These are phyloP conservation scores for Antedon mediterranea DNA, from an alignment of 53 echinoderm and acorn worm genomes.

Conservation along the genomic window DNA sequence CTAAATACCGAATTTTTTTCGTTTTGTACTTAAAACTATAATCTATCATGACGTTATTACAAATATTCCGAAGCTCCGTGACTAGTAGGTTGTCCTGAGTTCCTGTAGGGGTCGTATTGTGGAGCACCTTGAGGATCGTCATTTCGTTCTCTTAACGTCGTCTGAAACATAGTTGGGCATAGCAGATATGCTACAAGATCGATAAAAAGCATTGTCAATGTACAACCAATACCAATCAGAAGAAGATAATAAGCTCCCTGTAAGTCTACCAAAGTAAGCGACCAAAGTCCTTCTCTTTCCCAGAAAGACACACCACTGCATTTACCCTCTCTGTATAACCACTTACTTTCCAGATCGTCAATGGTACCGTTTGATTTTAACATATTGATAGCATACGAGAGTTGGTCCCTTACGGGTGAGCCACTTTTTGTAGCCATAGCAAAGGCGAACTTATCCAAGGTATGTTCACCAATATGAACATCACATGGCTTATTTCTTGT, in stretches of 20 bases:
- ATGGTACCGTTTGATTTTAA: constrained; percentile 34
- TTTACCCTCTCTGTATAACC: constrained; percentile 34
- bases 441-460: neutral
- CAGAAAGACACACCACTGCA: constrained; percentile 39
- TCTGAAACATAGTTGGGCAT: neutral
- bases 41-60: no score
- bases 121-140: neutral
- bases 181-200: neutral
- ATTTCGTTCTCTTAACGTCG: neutral
- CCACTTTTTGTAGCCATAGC: constrained; percentile 70
- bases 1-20: no score
- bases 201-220: neutral
- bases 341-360: constrained; percentile 16
- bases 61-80: neutral
- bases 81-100: neutral
- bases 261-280: constrained; percentile 71
- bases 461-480: neutral
- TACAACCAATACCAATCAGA: constrained; percentile 38
- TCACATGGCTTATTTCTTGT: neutral
- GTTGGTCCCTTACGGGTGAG: constrained; percentile 81
- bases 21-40: no score
- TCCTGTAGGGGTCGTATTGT: neutral
- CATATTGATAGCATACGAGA: constrained; percentile 49
- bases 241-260: constrained; percentile 70
- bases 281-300: constrained; percentile 42